phyloP scores from a whole-genome alignment of 1,140 invertebrate genomes.

The Rhopalosiphum maidis region DNA sequence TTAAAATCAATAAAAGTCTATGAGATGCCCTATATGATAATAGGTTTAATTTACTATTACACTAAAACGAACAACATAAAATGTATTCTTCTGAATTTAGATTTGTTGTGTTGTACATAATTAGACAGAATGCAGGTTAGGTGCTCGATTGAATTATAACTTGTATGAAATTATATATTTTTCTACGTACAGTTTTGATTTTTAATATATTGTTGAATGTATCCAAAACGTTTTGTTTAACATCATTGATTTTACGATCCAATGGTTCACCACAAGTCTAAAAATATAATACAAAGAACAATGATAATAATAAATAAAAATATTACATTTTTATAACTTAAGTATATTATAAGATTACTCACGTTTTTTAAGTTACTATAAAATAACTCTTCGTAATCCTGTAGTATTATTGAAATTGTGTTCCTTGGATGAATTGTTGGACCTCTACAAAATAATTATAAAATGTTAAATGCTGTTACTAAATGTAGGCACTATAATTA shows the following conservation, averaged over 20 bases:
- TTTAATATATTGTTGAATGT: slow-evolving; percentile 43
- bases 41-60: too few species aligned
- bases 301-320: neutral
- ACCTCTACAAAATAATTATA: slow-evolving; percentile 11
- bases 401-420: neutral
- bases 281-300: neutral
- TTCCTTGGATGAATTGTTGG: slow-evolving; percentile 36
- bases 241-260: slow-evolving; percentile 43
- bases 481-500: slow-evolving; percentile 23
- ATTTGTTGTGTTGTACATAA: neutral
- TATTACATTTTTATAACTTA: neutral
- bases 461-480: slow-evolving; percentile 41
- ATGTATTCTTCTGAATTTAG: neutral
- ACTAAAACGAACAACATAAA: neutral
- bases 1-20: too few species aligned
- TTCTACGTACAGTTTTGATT: slow-evolving; percentile 52
- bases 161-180: neutral
- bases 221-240: slow-evolving; percentile 57
- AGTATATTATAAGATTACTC: neutral
- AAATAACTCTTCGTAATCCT: slow-evolving; percentile 16
- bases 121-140: neutral
- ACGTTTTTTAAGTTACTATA: slow-evolving; percentile 37
- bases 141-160: neutral
- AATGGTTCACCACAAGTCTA: slow-evolving; percentile 32
- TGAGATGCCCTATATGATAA: too few species aligned